These are phyloP conservation scores for Capromys pilorides DNA, from an alignment of 2,797 vertebrate species.

Conservation along the genomic window DNA sequence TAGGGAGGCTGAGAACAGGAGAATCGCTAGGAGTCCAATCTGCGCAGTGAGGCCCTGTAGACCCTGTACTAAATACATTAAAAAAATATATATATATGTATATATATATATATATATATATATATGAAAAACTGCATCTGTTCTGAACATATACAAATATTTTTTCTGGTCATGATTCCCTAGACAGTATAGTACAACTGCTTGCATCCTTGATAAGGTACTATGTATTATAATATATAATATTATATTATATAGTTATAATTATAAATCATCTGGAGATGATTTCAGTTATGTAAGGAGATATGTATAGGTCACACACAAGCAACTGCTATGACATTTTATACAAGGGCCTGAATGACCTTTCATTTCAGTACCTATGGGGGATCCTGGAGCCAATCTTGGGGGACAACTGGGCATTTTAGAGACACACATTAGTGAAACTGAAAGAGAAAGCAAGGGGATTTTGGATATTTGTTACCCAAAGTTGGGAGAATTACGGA, in stretches of 20 bases:
- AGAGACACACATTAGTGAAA: not conserved
- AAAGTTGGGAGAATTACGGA: not conserved
- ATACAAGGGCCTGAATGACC: not conserved
- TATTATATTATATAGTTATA: too few species aligned
- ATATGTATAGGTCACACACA: not conserved
- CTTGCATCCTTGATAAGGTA: not conserved
- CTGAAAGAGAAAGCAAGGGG: not conserved
- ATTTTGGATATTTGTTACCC: not conserved
- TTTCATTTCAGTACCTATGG: not conserved
- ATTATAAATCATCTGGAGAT: not conserved
- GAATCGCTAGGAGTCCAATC: too few species aligned
- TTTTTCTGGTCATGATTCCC: not conserved
- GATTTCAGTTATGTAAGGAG: not conserved
- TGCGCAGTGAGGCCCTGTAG: too few species aligned
- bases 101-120: too few species aligned
- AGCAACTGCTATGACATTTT: not conserved
- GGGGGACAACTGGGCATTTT: not conserved
- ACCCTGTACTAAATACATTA: too few species aligned
- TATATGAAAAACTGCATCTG: not conserved
- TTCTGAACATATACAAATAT: not conserved
- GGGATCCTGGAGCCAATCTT: not conserved
- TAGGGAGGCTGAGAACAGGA: too few species aligned
- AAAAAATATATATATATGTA: too few species aligned
- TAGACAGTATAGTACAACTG: not conserved
- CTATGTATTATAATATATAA: not conserved